Conservation (phyloP, 2,797 vertebrate species). For the Macropus fuliginosus region DNA sequence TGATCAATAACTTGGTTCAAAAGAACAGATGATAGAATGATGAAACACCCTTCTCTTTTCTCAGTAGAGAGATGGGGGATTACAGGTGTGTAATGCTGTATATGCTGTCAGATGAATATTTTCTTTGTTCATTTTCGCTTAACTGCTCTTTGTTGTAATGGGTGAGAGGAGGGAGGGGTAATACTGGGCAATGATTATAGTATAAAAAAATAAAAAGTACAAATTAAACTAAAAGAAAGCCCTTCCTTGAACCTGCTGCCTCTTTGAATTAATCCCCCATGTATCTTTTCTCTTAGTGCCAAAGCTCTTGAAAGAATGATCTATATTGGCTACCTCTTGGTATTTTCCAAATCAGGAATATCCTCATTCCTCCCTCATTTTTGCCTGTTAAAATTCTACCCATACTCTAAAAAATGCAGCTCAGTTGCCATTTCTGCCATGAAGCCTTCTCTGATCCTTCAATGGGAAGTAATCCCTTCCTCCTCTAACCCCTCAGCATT, state of each 20-base stretch:
- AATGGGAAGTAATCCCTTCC: background rate
- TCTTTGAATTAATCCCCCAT: background rate
- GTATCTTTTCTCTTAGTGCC: background rate
- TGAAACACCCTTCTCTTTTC: too few relatives aligned
- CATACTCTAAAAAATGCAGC: background rate
- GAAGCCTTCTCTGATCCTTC: background rate
- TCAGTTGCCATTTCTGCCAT: background rate
- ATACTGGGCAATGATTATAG: background rate
- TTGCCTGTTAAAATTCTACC: background rate
- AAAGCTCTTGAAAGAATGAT: background rate
- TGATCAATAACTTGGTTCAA: background rate
- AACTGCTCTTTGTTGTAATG: background rate
- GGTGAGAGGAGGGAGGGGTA: background rate
- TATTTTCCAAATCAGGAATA: background rate
- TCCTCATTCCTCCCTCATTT: background rate
- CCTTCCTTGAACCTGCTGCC: background rate
- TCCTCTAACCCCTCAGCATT: background rate
- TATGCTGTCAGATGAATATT: background rate
- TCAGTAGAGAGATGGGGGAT: background rate
- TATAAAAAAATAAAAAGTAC: background rate
- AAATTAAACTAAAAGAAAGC: background rate
- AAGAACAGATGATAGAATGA: background rate
- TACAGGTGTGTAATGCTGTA: background rate
- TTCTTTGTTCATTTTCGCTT: background rate
- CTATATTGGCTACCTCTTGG: background rate